Base-by-base conservation (phyloP, 2,888 invertebrate genomes). In the Ophion obscuratus region DNA sequence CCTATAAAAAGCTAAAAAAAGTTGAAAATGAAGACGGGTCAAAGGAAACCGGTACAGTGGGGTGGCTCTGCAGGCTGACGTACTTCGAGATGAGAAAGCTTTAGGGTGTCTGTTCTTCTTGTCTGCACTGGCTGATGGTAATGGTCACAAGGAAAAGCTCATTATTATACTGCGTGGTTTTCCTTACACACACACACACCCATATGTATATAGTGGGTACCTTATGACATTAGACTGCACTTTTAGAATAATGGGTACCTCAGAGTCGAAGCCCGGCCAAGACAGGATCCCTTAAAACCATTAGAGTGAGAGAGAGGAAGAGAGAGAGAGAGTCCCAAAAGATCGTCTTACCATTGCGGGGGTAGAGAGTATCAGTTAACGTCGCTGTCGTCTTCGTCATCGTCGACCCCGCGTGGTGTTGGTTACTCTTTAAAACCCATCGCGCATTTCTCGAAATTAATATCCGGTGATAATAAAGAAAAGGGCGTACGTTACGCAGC, bases 331-430 rank as follows among this genome's bases (percentile, higher is more conserved):
- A 67, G 61, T n/a, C 31, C 9, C 76, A 31, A 47, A 79, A 79
- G 82, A 87, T 87, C 87, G 87, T 80, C 87, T 88, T 88, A 87
- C 88, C 62, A 31, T 2, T 5, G 47, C 36, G 64, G 53, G 73
- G 64, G 47, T n/a, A 79, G 20, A 81, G 85, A 77, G 85, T 85
- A 87, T 88, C 85, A 85, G 84, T 88, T 84, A 68, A 79, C 79
- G 79, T 84, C 79, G 68, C 82, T 81, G 80, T 81, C 79, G 62
- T 76, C 76, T 71, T 66, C 64, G 70, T 71, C 70, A 62, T 82
- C 70, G 36, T 76, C 76, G 77, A 36, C 17, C 44, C 80, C 53
- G 76, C 66, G 47, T 27, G 81, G 83, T 86, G 83, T 83, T 81
- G 74, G 83, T 86, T 86, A 83, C 83, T 64, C 77, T 73, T 74